Evolutionary conservation across 2,113 vertebrate genomes (phyloP).

Genomic region (Tragelaphus strepsiceros): DNA sequence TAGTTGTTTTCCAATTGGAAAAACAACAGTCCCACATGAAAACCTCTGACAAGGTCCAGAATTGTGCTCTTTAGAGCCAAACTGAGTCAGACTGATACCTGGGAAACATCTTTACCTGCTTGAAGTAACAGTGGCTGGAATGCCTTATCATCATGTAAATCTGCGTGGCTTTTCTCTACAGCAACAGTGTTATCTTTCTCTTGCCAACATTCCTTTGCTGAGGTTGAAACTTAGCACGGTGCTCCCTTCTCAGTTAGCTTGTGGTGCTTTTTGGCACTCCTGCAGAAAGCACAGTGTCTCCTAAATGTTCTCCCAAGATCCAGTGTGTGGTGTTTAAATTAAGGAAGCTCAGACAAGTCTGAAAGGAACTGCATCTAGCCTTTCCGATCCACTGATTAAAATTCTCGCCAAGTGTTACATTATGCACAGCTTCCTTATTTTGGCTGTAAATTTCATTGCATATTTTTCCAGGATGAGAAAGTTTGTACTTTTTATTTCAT

Average conservation of each 20-base stretch:
- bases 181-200: neutral
- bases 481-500: constrained; percentile 53
- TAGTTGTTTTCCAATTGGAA: constrained; percentile 37
- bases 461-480: constrained; percentile 63
- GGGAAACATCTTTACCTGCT: constrained; percentile 20
- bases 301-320: constrained; percentile 40
- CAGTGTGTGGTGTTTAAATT: constrained; percentile 23
- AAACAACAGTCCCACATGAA: constrained; percentile 17
- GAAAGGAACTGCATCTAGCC: constrained; percentile 60
- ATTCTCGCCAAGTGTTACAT: constrained; percentile 59
- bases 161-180: constrained; percentile 16
- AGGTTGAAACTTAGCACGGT: constrained; percentile 47
- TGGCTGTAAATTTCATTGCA: constrained; percentile 58
- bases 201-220: neutral
- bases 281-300: constrained; percentile 24
- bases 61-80: neutral
- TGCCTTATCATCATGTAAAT: constrained; percentile 45
- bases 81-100: constrained; percentile 30
- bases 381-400: constrained; percentile 61
- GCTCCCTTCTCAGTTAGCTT: constrained; percentile 9
- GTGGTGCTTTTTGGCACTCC: neutral
- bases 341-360: constrained; percentile 54
- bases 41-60: constrained; percentile 8
- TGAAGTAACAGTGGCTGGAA: neutral
- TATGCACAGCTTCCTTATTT: constrained; percentile 56